Evolutionary conservation across 2,797 vertebrate genomes (phyloP), one percentile per base, ranked within the genome.

Genomic region (Melanotaenia boesemani): DNA sequence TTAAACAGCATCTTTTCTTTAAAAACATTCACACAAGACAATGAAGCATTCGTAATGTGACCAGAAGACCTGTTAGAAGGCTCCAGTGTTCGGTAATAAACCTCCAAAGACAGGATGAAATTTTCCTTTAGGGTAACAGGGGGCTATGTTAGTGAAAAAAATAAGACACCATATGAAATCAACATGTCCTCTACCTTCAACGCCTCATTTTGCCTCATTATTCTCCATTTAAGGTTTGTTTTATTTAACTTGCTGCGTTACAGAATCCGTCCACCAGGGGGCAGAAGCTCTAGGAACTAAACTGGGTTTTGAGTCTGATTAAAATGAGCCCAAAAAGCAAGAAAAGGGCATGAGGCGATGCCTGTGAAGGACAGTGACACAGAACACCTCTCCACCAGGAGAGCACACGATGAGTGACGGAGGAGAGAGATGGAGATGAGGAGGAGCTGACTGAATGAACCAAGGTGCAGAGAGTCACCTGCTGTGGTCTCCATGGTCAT

Each of bases 401-500:
- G 88, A 87, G 87, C 89, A 93, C 88, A 87, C 76, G 77, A 86
- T 82, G 83, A 82, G 50, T 32, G 68, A 77, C 72, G 70, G 54
- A 79, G 67, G 74, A 77, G 62, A 6, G 9, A 2, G 76, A 81
- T 77, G 82, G 73, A 11, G 64, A 85, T 59, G 85, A 77, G 70
- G 67, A 71, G 61, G 73, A 63, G 30, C 37, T 77, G 13, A 26
- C 26, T 74, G 87, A 90, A 86, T 81, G 80, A 95, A 91, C 91
- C 95, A 95, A 93, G 88, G 94, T 93, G 93, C 94, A 95, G 92
- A 93, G 77, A 89, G 96, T 99, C 97, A 99, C 98, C 98, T 99
- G 98, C 97, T 97, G 95, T 96, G 96, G 96, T 99, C 91, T 89
- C 89, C 97, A 96, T 96, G 96, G 91, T 98, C 96, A 94, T 94